Base-by-base conservation (phyloP, 2,888 invertebrate genomes). In the Gastrophysa polygoni region DNA sequence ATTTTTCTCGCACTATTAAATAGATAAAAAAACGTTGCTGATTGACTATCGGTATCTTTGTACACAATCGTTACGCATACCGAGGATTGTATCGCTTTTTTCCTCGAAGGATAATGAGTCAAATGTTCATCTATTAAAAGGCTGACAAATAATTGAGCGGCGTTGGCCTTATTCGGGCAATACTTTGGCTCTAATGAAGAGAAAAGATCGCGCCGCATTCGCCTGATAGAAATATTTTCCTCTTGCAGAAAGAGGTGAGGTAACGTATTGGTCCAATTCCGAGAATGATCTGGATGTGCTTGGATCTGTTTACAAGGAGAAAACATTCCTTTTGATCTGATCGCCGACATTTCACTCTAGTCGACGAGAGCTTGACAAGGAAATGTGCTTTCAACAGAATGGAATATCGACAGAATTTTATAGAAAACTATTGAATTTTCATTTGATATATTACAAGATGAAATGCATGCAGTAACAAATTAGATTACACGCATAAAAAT, bases 21-120 rank as follows among this genome's bases (percentile, higher is more conserved):
- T 21, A 20, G 20, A 54, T n/a, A 51, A 56, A n/a, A 48, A 56
- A 59, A 46, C 28, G 46, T 51, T 50, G 50, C 51, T 46, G 68
- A 62, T 56, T 57, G 50, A 59, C 56, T 67, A 72, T 72, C 72
- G 73, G 72, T 70, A 64, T 64, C 70, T 69, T 72, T 71, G 66
- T 64, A 57, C 67, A 68, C 59, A 66, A 62, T 52, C 51, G 61
- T n/a, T 55, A 63, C 57, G 64, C 70, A 71, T 71, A 65, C 69
- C 70, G 60, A 57, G 59, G 59, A 70, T 71, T 66, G 67, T 71
- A 71, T 66, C 59, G 54, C 67, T 61, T 66, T 71, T 71, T 74
- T 71, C 68, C 63, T 64, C 66, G 68, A 65, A 55, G 64, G 52
- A 61, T 68, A 68, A 67, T 68, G 67, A 68, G 67, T 64, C 55